These are phyloP conservation scores for Anguilla megastoma DNA, from an alignment of 2,797 vertebrate species.

Conservation along the genomic window DNA sequence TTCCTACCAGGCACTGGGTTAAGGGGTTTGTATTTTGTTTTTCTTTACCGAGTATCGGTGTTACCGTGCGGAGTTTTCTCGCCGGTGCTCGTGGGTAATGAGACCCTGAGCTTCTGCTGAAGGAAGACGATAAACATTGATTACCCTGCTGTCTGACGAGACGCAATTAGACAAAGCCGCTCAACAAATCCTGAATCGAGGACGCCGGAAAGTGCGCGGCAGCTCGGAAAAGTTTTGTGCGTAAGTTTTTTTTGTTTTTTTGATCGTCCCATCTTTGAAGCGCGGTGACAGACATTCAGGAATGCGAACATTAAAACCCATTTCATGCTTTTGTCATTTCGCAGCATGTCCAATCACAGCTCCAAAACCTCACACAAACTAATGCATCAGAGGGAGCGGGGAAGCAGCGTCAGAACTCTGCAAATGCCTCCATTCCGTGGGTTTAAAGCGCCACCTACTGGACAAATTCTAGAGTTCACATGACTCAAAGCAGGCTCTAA, in stretches of 20 bases:
- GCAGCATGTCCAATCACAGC: conserved; percentile 18
- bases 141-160: conserved; percentile 29
- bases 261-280: neutral
- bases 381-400: conserved; percentile 12
- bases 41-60: neutral
- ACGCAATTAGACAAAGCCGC: conserved; percentile 28
- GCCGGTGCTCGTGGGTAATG: neutral
- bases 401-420: conserved; percentile 14
- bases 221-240: neutral
- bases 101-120: conserved; percentile 18
- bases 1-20: neutral
- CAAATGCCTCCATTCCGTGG: conserved; percentile 33
- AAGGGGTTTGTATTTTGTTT: neutral
- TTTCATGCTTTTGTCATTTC: conserved; percentile 24
- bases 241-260: neutral
- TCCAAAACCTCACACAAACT: conserved; percentile 6
- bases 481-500: neutral
- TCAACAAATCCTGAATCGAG: conserved; percentile 29
- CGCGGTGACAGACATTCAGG: conserved; percentile 1
- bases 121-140: conserved; percentile 33
- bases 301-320: conserved; percentile 34
- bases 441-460: conserved; percentile 65
- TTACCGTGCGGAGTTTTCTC: neutral
- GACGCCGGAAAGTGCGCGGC: neutral
- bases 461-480: conserved; percentile 28